Evolutionary conservation across 2,888 invertebrate genomes (phyloP), one percentile per base, ranked within the genome.

Genomic region (Nomada hirtipes): DNA sequence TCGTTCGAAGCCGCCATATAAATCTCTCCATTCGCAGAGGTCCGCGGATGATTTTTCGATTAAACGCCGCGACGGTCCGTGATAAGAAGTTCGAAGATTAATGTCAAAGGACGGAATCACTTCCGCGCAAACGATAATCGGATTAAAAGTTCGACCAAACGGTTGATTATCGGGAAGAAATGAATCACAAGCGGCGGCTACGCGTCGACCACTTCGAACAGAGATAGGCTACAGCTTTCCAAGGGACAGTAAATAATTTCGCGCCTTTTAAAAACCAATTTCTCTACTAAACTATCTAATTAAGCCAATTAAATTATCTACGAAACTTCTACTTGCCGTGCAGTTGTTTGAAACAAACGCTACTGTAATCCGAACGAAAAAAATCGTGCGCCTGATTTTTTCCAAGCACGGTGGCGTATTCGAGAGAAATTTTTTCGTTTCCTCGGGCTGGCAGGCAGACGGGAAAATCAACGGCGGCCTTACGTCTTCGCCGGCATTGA

Each of bases 401-500:
- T 50, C 50, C 20, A 23, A 23, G 57, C 13, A 20, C 20, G 52
- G 7, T 18, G 57, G n/a, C 36, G 59, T 50, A 42, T 42, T 26
- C 18, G 7, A 10, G 63, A 15, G 53, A 79, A 57, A 75, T 75
- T 63, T 53, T 13, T 44, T n/a, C 72, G 76, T 68, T 55, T 11
- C 3, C 55, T 9, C 20, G 23, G 50, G 42, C 20, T 29, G 60
- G 53, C 47, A 23, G 42, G 26, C 44, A 26, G 68, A 53, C 53
- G 60, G 70, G 55, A 69, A 76, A 85, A 80, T 86, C 85, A 78
- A 85, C 73, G 77, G 72, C 72, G 70, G 84, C 76, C 86, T 80
- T 85, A 86, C 85, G 85, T 88, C 86, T 80, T 79, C 85, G 79
- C 18, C 83, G 88, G 86, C 88, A 85, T 86, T 88, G 88, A 88